phyloP scores from a whole-genome alignment of 2,113 vertebrate genomes.

The Dermatemys mawii region DNA sequence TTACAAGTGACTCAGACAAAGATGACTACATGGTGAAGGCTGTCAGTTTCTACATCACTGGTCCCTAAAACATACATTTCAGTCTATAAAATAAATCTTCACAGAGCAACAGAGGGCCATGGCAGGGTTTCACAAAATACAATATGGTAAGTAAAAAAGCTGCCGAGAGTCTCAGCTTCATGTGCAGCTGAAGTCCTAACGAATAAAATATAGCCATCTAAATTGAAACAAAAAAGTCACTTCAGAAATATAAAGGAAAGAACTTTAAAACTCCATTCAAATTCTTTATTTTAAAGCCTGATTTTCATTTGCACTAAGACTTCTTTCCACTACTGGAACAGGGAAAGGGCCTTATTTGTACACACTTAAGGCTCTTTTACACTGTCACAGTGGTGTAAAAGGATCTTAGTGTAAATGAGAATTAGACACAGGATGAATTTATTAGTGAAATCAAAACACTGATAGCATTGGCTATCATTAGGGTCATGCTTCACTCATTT shows the following conservation, averaged over 20 bases:
- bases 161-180: fast-evolving
- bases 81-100: conserved; percentile 29
- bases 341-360: neutral
- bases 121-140: neutral
- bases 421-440: neutral
- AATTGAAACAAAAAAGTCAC: neutral
- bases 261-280: neutral
- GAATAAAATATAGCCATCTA: neutral
- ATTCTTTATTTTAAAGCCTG: neutral
- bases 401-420: neutral
- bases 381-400: neutral
- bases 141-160: neutral
- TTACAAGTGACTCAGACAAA: conserved; percentile 40
- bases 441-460: neutral
- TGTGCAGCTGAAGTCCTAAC: neutral
- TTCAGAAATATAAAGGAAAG: neutral
- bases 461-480: neutral
- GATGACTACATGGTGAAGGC: neutral
- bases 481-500: neutral
- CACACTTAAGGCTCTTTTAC: neutral
- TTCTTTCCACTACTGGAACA: neutral
- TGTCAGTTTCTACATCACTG: conserved; percentile 58
- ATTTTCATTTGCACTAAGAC: neutral
- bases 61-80: conserved; percentile 35
- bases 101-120: conserved; percentile 6